Percentiles rank a stretch among this genome's conserved stretches.
These are phyloP conservation scores for Halyomorpha halys DNA, from an alignment of 1,140 invertebrate species.

Conservation along the genomic window DNA sequence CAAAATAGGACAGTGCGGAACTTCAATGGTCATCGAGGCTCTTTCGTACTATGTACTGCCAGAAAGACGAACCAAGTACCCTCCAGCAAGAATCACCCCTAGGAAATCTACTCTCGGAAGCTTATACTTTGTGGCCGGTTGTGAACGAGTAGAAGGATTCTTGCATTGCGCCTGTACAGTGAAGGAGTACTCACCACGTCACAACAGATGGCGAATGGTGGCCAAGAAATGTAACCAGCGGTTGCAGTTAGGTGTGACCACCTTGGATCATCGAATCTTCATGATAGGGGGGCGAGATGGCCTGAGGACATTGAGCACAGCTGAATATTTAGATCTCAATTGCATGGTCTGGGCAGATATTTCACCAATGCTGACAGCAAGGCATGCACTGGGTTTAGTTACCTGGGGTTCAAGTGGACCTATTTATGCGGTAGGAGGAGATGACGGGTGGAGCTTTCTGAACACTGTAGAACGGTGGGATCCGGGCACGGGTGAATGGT, in stretches of 20 bases:
- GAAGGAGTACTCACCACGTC: no score
- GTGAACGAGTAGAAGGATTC: background rate
- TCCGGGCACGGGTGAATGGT: slow-evolving; percentile 73
- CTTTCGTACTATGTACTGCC: slow-evolving; percentile 80
- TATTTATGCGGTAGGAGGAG: slow-evolving; percentile 87
- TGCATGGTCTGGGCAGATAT: slow-evolving; percentile 67
- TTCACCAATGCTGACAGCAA: slow-evolving; percentile 78
- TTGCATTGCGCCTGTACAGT: no score
- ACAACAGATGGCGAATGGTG: no score
- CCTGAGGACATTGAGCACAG: slow-evolving; percentile 80
- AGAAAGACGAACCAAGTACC: slow-evolving; percentile 64
- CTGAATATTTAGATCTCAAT: slow-evolving; percentile 73
- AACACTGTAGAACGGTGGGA: slow-evolving; percentile 90
- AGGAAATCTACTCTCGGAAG: slow-evolving; percentile 82
- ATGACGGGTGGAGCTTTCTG: slow-evolving; percentile 89
- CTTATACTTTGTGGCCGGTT: slow-evolving; percentile 78
- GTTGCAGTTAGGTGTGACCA: slow-evolving; percentile 80
- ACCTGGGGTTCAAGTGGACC: slow-evolving; percentile 65
- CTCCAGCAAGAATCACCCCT: slow-evolving; percentile 69
- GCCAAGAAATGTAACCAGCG: slow-evolving; percentile 33
- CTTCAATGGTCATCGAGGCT: slow-evolving; percentile 84
- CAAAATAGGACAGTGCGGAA: slow-evolving; percentile 43
- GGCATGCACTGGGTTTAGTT: slow-evolving; percentile 53
- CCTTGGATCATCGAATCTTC: slow-evolving; percentile 72
- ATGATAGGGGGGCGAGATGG: slow-evolving; percentile 84